Conservation (phyloP, 2,797 vertebrate genomes). For the Synanceia verrucosa region DNA sequence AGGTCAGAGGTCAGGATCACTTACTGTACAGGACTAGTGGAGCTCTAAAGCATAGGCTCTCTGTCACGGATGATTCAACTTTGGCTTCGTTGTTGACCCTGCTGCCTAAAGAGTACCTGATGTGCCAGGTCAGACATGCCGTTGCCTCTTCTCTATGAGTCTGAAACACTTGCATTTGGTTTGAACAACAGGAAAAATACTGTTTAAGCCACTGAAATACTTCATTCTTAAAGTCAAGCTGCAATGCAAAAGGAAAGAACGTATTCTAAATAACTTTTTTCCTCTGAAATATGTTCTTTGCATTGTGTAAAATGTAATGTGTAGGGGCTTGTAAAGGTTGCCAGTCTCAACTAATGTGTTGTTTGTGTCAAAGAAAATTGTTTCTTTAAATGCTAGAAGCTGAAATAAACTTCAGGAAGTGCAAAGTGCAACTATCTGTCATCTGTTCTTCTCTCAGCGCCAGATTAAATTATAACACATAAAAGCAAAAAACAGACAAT, state of each 20-base stretch:
- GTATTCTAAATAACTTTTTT: not conserved
- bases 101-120: not conserved
- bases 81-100: not conserved
- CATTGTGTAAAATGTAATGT: not conserved
- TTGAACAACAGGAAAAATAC: not conserved
- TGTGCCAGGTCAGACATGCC: not conserved
- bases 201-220: not conserved
- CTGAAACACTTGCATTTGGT: not conserved
- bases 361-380: not conserved
- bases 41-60: not conserved
- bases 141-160: not conserved
- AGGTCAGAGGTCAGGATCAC: slow-evolving; percentile 17
- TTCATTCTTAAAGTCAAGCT: not conserved
- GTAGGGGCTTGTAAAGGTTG: not conserved
- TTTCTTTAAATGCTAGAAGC: not conserved
- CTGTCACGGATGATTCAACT: slow-evolving; percentile 6
- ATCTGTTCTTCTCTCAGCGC: not conserved
- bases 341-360: not conserved
- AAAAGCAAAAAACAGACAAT: not conserved
- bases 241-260: not conserved
- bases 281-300: not conserved
- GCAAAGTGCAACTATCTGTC: not conserved
- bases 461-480: not conserved
- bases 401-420: not conserved
- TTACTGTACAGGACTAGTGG: not conserved